These are phyloP conservation scores for Empis stercorea DNA, from an alignment of 2,888 invertebrate genomes.

Conservation along the genomic window DNA sequence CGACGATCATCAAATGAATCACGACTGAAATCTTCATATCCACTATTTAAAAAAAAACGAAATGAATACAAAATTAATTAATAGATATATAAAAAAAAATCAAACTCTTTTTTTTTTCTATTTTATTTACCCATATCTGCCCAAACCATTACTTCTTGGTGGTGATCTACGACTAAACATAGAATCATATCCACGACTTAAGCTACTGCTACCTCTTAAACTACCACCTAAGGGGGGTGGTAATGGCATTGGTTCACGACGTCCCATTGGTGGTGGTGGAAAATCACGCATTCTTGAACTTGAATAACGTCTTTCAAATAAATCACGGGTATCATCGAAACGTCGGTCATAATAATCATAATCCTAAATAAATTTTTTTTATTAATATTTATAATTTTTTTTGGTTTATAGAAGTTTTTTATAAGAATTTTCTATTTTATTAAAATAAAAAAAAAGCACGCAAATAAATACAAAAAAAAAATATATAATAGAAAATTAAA, in stretches of 20 bases:
- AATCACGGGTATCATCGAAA: constrained; percentile 64
- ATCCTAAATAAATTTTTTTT: no score
- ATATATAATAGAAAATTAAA: no score
- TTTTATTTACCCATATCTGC: constrained; percentile 30
- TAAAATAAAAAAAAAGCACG: no score
- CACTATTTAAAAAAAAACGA: constrained; percentile 36
- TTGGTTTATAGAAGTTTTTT: no score
- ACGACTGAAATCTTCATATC: constrained; percentile 80
- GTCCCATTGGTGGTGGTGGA: constrained; percentile 60
- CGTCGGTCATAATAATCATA: constrained; percentile 69
- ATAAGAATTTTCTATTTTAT: no score
- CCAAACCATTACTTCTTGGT: constrained; percentile 39
- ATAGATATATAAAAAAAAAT: neutral
- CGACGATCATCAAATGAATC: constrained; percentile 77
- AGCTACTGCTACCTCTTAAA: constrained; percentile 45
- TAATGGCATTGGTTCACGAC: constrained; percentile 68
- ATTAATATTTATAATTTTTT: no score
- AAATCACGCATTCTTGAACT: constrained; percentile 38
- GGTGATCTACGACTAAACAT: constrained; percentile 70
- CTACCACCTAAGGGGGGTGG: constrained; percentile 47
- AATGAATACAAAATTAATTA: neutral
- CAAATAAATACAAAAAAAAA: no score
- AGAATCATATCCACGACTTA: constrained; percentile 54
- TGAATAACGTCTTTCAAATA: constrained; percentile 68
- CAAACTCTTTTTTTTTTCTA: neutral